These are phyloP conservation scores for Pristionchus exspectatus DNA, from an alignment of 2,888 invertebrate genomes.

Conservation along the genomic window DNA sequence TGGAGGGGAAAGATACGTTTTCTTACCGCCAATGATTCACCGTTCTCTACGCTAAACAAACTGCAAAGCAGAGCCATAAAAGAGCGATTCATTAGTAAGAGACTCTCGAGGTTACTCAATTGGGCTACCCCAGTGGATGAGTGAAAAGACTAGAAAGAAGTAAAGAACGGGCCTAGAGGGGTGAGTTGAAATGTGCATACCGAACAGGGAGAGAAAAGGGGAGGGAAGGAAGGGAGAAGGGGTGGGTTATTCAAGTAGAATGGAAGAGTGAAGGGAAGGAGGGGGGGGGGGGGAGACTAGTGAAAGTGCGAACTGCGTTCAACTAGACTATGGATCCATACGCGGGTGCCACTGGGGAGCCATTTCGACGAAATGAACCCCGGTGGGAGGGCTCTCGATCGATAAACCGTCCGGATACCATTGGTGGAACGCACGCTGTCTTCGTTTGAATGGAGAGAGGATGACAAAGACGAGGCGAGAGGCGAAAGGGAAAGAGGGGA, in stretches of 20 bases:
- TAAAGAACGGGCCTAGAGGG: not conserved
- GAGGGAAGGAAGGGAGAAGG: slow-evolving; percentile 24
- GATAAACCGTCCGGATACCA: slow-evolving; percentile 36
- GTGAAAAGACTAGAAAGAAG: not conserved
- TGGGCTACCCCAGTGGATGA: not conserved
- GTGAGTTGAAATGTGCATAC: not conserved
- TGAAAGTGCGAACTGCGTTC: slow-evolving; percentile 43
- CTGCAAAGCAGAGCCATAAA: not conserved
- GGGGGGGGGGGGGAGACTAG: not conserved
- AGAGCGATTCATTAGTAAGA: not conserved
- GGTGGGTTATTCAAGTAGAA: slow-evolving; percentile 20
- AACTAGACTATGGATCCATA: slow-evolving; percentile 41
- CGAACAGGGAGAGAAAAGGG: not conserved
- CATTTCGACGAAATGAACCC: slow-evolving; percentile 1
- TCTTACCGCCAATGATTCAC: not conserved
- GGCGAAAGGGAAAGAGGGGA: not conserved
- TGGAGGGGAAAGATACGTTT: not conserved
- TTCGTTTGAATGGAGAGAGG: slow-evolving; percentile 46
- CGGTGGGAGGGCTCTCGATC: not conserved
- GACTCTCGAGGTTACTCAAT: not conserved
- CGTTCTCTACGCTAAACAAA: not conserved
- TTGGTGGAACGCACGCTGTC: not conserved
- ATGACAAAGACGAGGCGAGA: slow-evolving; percentile 30
- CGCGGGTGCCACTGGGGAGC: not conserved
- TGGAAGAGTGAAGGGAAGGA: not conserved